These are phyloP conservation scores for Heliconius himera DNA, from an alignment of 1,140 invertebrate genomes.

Conservation along the genomic window DNA sequence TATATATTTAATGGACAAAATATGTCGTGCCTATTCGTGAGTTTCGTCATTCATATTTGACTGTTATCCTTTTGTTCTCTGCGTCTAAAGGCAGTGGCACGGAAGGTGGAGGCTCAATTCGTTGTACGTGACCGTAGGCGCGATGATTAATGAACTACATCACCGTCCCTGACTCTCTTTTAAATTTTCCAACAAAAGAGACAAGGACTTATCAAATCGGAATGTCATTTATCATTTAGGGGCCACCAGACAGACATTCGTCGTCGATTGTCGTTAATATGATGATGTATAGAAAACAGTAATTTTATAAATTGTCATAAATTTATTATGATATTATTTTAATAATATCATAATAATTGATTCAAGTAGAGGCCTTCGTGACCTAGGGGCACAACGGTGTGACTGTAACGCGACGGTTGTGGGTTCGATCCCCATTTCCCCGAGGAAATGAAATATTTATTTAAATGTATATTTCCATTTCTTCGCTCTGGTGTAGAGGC, in stretches of 20 bases:
- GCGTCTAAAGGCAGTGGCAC: constrained; percentile 35
- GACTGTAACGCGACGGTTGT: too few species aligned
- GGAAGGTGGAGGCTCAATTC: constrained; percentile 35
- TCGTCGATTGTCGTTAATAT: not conserved
- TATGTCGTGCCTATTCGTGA: constrained; percentile 27
- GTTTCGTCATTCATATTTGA: constrained; percentile 32
- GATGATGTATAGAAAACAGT: not conserved
- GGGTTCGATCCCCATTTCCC: too few species aligned
- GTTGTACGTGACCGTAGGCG: constrained; percentile 37
- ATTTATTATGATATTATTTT: not conserved
- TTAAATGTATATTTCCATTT: too few species aligned
- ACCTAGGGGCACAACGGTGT: too few species aligned
- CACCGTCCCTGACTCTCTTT: constrained; percentile 33
- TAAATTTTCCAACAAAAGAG: constrained; percentile 37
- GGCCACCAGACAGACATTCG: not conserved
- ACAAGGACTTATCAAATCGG: constrained; percentile 26
- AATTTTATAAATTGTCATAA: not conserved
- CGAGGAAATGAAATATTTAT: too few species aligned
- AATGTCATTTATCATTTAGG: constrained; percentile 31
- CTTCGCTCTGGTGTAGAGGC: too few species aligned
- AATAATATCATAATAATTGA: too few species aligned
- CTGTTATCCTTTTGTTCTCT: constrained; percentile 41
- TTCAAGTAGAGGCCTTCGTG: too few species aligned
- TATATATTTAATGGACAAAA: not conserved
- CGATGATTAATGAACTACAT: constrained; percentile 43